Percentiles rank a stretch among this genome's conserved stretches.
phyloP scores from a whole-genome alignment of 2,113 vertebrate genomes.

The Mus musculus region GRCm39 chr8:89272501-89273000 shows the following conservation, averaged over 20 bases:
- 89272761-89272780: conserved; percentile 64
- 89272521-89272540: conserved; percentile 10
- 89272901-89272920: conserved; percentile 74
- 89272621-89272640: conserved; percentile 71
- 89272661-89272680: conserved; percentile 27
- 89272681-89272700: conserved; percentile 23
- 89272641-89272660: conserved; percentile 19
- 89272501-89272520: conserved; percentile 25
- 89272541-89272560: conserved; percentile 25
- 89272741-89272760: conserved; percentile 78
- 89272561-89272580: conserved; percentile 65
- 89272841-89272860: not conserved
- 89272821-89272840: conserved; percentile 27
- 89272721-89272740: conserved; percentile 58
- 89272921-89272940: conserved; percentile 77
- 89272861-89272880: conserved; percentile 56
- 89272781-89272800: conserved; percentile 53
- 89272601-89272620: conserved; percentile 64
- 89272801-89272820: conserved; percentile 25
- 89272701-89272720: conserved; percentile 53
- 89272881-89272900: conserved; percentile 75
- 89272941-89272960: conserved; percentile 83
- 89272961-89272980: conserved; percentile 81
- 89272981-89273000: conserved; percentile 84
- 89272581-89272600: conserved; percentile 65